Evolutionary conservation across 2,888 invertebrate species (phyloP).

Genomic region (Eretmocerus hayati): DNA sequence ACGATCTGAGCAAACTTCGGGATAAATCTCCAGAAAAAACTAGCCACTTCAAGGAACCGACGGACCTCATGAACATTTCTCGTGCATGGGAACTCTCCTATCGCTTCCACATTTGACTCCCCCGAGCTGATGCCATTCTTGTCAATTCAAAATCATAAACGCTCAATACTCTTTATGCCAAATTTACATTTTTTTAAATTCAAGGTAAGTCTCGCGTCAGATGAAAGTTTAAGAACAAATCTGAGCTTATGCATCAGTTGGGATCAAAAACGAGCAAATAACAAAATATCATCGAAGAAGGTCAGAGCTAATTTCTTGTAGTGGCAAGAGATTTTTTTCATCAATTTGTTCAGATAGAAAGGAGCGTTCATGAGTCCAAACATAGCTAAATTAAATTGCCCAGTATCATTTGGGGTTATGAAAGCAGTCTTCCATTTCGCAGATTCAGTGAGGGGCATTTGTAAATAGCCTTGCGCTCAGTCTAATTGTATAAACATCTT

Average conservation of each 20-base stretch:
- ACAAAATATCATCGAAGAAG: conserved; percentile 6
- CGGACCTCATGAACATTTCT: conserved; percentile 6
- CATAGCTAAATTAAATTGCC: no score
- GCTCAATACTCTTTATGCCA: conserved; percentile 24
- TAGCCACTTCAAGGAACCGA: conserved; percentile 11
- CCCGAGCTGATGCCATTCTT: conserved; percentile 10
- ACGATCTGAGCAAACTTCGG: conserved; percentile 9
- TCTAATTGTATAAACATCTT: no score
- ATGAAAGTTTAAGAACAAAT: conserved; percentile 23
- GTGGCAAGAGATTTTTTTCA: no score
- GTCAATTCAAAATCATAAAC: conserved; percentile 27
- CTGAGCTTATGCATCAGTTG: conserved; percentile 25
- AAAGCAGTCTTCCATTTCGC: no score
- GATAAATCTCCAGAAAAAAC: conserved; percentile 15
- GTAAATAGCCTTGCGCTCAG: no score
- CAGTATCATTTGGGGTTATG: no score
- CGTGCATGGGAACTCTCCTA: conserved; percentile 10
- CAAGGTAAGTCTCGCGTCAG: conserved; percentile 27
- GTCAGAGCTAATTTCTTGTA: background rate
- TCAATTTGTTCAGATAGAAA: no score
- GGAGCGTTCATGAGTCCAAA: no score
- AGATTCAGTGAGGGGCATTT: no score
- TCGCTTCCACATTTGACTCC: conserved; percentile 22
- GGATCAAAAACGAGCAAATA: conserved; percentile 13
- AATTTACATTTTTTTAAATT: conserved; percentile 31